Percentiles rank a stretch among this genome's conserved stretches.
Evolutionary conservation across 2,888 invertebrate genomes (phyloP).

Genomic region (Tipula lateralis): DNA sequence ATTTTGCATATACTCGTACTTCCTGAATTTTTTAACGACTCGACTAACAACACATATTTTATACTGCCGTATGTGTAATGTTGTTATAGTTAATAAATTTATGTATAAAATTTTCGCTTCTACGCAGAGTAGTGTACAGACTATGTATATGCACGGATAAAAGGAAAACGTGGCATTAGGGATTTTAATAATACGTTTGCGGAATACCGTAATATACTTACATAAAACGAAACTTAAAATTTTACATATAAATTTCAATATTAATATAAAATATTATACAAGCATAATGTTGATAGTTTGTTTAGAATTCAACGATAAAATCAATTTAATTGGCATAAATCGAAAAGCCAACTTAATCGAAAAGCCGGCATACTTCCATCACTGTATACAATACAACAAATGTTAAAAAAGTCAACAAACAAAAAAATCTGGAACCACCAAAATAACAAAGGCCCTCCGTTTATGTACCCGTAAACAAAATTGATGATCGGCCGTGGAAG

Average conservation of each 20-base stretch:
- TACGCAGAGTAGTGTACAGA: background rate
- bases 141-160: background rate
- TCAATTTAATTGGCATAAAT: background rate
- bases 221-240: background rate
- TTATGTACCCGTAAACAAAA: too few species aligned
- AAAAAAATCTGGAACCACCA: too few species aligned
- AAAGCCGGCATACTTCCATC: background rate
- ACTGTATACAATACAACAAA: background rate
- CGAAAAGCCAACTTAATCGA: too few species aligned
- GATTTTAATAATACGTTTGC: background rate
- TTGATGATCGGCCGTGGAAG: too few species aligned
- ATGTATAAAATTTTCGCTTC: background rate
- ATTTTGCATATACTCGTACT: background rate
- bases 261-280: background rate
- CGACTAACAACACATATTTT: background rate
- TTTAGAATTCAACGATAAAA: background rate
- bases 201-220: background rate
- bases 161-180: background rate
- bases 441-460: too few species aligned
- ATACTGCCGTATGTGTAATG: background rate
- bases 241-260: background rate
- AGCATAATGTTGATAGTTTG: background rate
- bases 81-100: slow-evolving; percentile 14
- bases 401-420: too few species aligned
- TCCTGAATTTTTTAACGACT: background rate